phyloP scores from a whole-genome alignment of 2,888 invertebrate species.

The Ceramica pisi region DNA sequence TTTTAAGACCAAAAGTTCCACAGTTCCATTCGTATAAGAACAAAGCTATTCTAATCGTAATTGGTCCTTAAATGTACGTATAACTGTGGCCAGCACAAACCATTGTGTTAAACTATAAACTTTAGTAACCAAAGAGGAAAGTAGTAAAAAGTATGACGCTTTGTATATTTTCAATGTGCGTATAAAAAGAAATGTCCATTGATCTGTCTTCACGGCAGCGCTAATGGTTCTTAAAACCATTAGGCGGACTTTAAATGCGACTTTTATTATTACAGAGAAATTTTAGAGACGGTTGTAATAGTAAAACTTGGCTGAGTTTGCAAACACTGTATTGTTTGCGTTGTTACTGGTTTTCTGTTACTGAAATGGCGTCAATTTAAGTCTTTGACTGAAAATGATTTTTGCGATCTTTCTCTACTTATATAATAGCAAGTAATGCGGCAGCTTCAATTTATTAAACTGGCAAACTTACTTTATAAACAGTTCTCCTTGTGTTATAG shows the following conservation, averaged over 20 bases:
- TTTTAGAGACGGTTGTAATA: slow-evolving; percentile 27
- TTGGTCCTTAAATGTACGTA: slow-evolving; percentile 27
- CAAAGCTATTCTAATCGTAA: slow-evolving; percentile 29
- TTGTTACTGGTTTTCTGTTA: slow-evolving; percentile 4
- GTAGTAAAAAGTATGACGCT: slow-evolving; percentile 46
- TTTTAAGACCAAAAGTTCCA: neutral
- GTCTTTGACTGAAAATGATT: neutral
- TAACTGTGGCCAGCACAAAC: slow-evolving; percentile 18
- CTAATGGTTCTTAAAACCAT: slow-evolving; percentile 62
- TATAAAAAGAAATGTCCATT: slow-evolving; percentile 54
- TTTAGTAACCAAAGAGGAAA: slow-evolving; percentile 35
- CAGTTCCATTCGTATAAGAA: neutral
- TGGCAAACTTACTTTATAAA: neutral
- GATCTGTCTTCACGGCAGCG: slow-evolving; percentile 52
- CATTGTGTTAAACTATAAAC: slow-evolving; percentile 32
- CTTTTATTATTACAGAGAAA: slow-evolving; percentile 53
- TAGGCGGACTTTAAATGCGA: slow-evolving; percentile 47
- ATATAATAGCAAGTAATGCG: neutral
- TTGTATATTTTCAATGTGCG: slow-evolving; percentile 49
- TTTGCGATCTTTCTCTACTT: neutral
- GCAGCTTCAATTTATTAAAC: neutral
- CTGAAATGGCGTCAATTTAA: neutral
- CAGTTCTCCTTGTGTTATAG: neutral
- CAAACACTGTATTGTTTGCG: slow-evolving; percentile 30
- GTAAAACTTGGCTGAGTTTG: slow-evolving; percentile 33